Evolutionary conservation across 1,140 invertebrate species (phyloP).

Genomic region (Papilio machaon): DNA sequence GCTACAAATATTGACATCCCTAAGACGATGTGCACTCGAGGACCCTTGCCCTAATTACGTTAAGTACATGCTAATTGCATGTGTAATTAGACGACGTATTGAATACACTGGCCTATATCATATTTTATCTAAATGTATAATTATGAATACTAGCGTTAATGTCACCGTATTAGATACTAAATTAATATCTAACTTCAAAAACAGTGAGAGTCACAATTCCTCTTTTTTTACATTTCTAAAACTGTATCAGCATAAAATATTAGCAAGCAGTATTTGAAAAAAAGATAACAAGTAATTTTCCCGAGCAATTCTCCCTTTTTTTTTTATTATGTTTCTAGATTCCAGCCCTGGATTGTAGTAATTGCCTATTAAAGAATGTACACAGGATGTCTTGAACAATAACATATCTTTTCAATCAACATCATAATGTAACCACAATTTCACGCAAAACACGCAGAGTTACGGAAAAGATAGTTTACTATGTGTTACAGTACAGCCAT

Average conservation of each 20-base stretch:
- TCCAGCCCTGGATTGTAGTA: not conserved
- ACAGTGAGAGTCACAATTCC: not conserved
- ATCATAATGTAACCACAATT: not conserved
- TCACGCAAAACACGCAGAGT: not conserved
- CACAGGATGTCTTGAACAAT: not conserved
- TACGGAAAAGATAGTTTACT: not conserved
- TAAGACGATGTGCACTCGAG: not conserved
- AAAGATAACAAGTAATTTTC: not conserved
- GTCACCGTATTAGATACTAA: constrained; percentile 33
- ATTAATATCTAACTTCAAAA: not conserved
- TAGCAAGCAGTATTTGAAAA: not conserved
- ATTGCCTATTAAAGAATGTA: not conserved
- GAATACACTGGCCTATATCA: constrained; percentile 47
- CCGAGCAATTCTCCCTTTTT: not conserved
- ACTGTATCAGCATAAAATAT: not conserved
- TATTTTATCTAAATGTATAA: constrained; percentile 43
- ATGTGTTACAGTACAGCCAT: not conserved
- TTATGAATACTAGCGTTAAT: constrained; percentile 42
- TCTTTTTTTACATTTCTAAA: not conserved
- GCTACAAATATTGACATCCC: not conserved
- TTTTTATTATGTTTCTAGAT: not conserved
- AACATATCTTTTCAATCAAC: not conserved
- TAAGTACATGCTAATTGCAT: constrained; percentile 22
- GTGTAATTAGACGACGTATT: constrained; percentile 18
- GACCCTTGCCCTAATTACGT: constrained; percentile 14